phyloP scores from a whole-genome alignment of 2,797 vertebrate species.

The Mus caroli region DNA sequence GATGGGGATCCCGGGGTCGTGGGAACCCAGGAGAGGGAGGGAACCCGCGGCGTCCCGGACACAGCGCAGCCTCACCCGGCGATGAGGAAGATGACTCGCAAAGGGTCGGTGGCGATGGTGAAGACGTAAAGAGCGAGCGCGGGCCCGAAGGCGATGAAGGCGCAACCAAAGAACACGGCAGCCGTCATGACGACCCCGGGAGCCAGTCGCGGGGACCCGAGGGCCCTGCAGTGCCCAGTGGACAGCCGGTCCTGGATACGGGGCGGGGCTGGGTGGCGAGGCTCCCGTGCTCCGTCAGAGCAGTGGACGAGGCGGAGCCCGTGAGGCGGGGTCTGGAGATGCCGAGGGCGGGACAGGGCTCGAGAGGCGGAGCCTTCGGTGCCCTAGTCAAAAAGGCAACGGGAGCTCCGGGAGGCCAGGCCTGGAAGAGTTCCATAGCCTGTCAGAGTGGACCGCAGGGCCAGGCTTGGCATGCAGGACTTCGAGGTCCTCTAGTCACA shows the following conservation, averaged over 20 bases:
- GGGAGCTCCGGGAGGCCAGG: not conserved
- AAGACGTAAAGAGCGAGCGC: slow-evolving; percentile 92
- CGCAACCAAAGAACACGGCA: slow-evolving; percentile 80
- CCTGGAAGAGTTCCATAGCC: not conserved
- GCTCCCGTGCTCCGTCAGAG: not conserved
- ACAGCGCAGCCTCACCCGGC: slow-evolving; percentile 91
- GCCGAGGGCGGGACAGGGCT: not conserved
- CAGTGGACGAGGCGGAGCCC: not conserved
- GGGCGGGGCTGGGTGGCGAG: not conserved
- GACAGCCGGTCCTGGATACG: not conserved
- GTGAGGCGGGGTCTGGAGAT: not conserved
- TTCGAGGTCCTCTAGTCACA: not conserved
- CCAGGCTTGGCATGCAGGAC: not conserved
- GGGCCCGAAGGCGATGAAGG: slow-evolving; percentile 92
- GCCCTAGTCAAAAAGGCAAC: too few relatives aligned
- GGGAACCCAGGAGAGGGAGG: not conserved
- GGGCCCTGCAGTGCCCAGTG: not conserved
- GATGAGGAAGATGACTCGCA: slow-evolving; percentile 93
- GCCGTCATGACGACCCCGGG: too few relatives aligned
- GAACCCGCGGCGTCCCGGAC: slow-evolving; percentile 59
- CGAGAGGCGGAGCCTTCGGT: not conserved
- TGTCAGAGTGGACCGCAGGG: not conserved
- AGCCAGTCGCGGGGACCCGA: too few relatives aligned
- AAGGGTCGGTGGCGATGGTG: slow-evolving; percentile 91
- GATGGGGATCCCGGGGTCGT: not conserved